These are phyloP conservation scores for Scolopax rusticola DNA, from an alignment of 2,797 vertebrate species.

Conservation along the genomic window DNA sequence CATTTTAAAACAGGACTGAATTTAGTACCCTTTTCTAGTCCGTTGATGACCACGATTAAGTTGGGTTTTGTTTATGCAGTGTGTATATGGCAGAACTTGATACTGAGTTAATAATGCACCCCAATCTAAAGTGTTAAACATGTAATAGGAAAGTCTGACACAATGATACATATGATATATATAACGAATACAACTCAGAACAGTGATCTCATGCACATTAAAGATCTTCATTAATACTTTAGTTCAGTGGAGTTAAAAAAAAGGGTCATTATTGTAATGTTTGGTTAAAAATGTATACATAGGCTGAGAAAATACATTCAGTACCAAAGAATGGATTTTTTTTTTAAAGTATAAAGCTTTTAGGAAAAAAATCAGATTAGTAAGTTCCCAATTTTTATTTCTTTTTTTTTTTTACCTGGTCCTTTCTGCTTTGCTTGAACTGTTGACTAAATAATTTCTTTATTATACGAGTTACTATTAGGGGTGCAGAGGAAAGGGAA, in stretches of 20 bases:
- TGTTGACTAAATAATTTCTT: slow-evolving; percentile 51
- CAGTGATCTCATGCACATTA: not conserved
- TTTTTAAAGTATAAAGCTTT: not conserved
- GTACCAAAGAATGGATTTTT: not conserved
- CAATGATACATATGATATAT: accelerated
- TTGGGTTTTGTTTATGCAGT: not conserved
- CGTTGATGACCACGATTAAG: not conserved
- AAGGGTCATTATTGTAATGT: not conserved
- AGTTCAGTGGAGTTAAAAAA: not conserved
- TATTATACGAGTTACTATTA: slow-evolving; percentile 20
- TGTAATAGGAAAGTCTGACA: not conserved
- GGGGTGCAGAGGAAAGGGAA: not conserved
- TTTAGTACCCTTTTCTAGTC: not conserved
- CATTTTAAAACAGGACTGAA: not conserved
- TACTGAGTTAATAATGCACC: not conserved
- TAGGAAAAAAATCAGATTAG: not conserved
- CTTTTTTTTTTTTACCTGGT: slow-evolving; percentile 32
- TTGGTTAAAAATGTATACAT: not conserved
- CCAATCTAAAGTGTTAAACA: not conserved
- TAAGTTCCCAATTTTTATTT: slow-evolving; percentile 10
- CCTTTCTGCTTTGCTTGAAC: slow-evolving; percentile 66
- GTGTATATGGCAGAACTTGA: not conserved
- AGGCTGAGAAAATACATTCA: not conserved
- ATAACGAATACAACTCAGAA: not conserved
- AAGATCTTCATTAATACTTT: not conserved